Evolutionary conservation across 1,140 invertebrate species (phyloP).

Genomic region (Drosophila nasuta): DNA sequence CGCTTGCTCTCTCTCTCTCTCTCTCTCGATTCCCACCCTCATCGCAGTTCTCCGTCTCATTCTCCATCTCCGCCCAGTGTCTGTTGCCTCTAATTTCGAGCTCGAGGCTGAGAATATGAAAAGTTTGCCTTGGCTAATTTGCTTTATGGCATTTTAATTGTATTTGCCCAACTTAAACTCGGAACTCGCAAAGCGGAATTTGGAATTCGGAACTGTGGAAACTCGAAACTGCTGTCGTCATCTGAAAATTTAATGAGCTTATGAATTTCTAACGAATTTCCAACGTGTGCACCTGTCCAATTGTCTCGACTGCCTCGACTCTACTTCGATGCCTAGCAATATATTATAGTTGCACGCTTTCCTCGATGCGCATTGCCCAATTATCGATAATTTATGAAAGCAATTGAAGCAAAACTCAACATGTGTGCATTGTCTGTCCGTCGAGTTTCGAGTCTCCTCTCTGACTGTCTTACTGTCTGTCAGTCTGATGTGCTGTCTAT

Average conservation of each 20-base stretch:
- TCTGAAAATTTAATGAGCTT: slow-evolving; percentile 81
- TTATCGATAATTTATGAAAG: slow-evolving; percentile 79
- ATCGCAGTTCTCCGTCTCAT: neutral
- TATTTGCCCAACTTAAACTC: slow-evolving; percentile 65
- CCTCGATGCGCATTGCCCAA: slow-evolving; percentile 67
- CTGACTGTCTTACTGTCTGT: neutral
- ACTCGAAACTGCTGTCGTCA: slow-evolving; percentile 52
- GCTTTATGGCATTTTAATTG: slow-evolving; percentile 83
- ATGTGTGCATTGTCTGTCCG: slow-evolving; percentile 42
- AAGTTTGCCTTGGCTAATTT: slow-evolving; percentile 83
- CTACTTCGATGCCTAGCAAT: neutral
- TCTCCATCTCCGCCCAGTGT: slow-evolving; percentile 20
- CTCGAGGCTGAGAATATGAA: slow-evolving; percentile 75
- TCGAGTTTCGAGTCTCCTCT: neutral
- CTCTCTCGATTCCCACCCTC: neutral
- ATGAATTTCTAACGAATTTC: slow-evolving; percentile 69
- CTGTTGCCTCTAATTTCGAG: slow-evolving; percentile 74
- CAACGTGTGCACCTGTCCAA: slow-evolving; percentile 15
- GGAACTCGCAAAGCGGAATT: slow-evolving; percentile 11
- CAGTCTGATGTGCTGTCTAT: slow-evolving; percentile 3
- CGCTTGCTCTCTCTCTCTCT: neutral
- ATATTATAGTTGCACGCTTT: slow-evolving; percentile 32
- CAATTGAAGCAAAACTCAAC: slow-evolving; percentile 61
- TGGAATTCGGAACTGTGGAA: slow-evolving; percentile 39
- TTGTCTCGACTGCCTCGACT: neutral